phyloP scores from a whole-genome alignment of 2,888 invertebrate genomes.

The Cybosia mesomella region DNA sequence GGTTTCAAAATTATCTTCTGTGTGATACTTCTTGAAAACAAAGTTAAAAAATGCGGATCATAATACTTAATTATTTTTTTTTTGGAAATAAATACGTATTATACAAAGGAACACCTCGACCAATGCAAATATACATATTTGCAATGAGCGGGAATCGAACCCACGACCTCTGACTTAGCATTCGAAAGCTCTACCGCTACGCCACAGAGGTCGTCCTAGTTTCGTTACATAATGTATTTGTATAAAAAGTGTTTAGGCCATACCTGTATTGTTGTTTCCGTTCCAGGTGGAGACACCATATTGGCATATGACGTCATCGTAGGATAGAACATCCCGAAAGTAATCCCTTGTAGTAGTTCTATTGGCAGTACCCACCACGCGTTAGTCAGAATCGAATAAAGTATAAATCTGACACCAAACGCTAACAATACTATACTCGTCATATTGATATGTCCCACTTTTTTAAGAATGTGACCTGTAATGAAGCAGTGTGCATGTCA shows the following conservation, averaged over 20 bases:
- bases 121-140: too few species aligned
- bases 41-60: too few species aligned
- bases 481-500: slow-evolving; percentile 33
- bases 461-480: slow-evolving; percentile 90
- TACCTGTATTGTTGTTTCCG: slow-evolving; percentile 95
- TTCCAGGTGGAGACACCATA: slow-evolving; percentile 93
- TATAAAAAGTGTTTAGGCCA: background rate
- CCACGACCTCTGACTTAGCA: too few species aligned
- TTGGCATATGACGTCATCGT: slow-evolving; percentile 96
- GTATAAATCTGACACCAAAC: slow-evolving; percentile 92
- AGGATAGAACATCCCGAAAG: slow-evolving; percentile 95
- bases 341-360: slow-evolving; percentile 95
- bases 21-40: too few species aligned
- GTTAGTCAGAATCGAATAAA: slow-evolving; percentile 93
- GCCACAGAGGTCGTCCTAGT: too few species aligned
- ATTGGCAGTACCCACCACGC: slow-evolving; percentile 95
- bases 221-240: too few species aligned
- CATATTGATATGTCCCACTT: slow-evolving; percentile 93
- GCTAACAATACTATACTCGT: slow-evolving; percentile 94
- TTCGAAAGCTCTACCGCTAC: too few species aligned
- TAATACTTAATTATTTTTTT: too few species aligned
- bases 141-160: too few species aligned
- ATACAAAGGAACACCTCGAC: too few species aligned
- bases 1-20: too few species aligned
- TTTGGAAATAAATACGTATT: too few species aligned